Evolutionary conservation across 2,113 vertebrate species (phyloP).

Genomic region (Chinchilla lanigera): DNA sequence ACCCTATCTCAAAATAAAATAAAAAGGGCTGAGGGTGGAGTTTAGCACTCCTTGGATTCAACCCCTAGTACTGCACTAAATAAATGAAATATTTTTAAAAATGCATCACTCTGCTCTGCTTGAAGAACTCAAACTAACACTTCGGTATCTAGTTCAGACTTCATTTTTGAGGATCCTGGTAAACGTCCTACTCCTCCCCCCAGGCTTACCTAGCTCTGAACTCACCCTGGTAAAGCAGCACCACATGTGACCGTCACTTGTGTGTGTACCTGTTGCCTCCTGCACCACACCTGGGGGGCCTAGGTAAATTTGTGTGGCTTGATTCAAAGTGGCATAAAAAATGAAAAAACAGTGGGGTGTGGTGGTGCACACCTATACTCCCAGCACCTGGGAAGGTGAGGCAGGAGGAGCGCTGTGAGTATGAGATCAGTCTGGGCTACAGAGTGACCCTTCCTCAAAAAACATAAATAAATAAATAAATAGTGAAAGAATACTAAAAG

Average conservation of each 20-base stretch:
- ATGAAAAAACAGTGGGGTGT: not conserved
- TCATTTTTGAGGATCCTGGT: not conserved
- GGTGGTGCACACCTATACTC: not conserved
- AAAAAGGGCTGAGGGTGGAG: not conserved
- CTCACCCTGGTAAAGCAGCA: not conserved
- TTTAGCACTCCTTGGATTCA: not conserved
- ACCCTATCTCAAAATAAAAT: not conserved
- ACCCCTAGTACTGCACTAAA: not conserved
- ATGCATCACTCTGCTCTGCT: not conserved
- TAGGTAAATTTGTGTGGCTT: not conserved
- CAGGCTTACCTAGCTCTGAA: not conserved
- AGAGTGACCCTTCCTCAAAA: not conserved
- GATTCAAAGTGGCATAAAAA: not conserved
- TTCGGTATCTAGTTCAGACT: not conserved
- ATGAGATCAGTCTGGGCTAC: not conserved
- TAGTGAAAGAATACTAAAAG: no score
- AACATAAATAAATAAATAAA: not conserved
- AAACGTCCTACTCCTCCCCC: not conserved
- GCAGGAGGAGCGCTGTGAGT: not conserved
- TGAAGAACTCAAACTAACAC: not conserved
- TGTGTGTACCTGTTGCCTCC: not conserved
- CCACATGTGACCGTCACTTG: not conserved
- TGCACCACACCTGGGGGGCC: not conserved
- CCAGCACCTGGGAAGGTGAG: not conserved
- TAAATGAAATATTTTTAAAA: not conserved